phyloP scores from a whole-genome alignment of 2,888 invertebrate species.

The Seira musarum region DNA sequence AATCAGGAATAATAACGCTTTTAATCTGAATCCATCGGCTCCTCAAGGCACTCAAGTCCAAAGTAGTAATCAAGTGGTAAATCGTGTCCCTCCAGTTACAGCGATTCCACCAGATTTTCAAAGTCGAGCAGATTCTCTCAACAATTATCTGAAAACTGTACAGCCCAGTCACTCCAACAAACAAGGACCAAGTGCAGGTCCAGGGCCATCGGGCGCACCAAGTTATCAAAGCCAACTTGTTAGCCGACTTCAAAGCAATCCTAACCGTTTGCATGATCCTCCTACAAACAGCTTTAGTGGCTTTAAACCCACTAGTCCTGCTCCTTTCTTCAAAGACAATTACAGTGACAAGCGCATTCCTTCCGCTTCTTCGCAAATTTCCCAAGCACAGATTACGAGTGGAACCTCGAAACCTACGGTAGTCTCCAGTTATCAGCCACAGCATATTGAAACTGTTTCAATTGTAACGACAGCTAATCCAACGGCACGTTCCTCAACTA shows the following conservation, averaged over 20 bases:
- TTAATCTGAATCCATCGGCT: constrained; percentile 15
- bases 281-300: too few species aligned
- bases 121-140: constrained; percentile 44
- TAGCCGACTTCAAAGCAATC: constrained; percentile 43
- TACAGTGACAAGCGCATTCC: constrained; percentile 46
- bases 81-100: constrained; percentile 53
- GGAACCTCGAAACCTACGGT: constrained; percentile 47
- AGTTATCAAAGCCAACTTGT: constrained; percentile 56
- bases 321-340: constrained; percentile 30
- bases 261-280: constrained; percentile 43
- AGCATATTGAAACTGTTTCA: constrained; percentile 55
- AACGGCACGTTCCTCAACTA: constrained; percentile 37
- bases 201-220: constrained; percentile 2
- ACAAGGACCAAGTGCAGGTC: constrained; percentile 35
- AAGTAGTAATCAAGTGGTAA: constrained; percentile 58
- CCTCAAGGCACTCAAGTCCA: constrained; percentile 55
- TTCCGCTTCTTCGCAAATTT: constrained; percentile 44
- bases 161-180: too few species aligned
- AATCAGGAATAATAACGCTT: constrained; percentile 33
- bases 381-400: constrained; percentile 41
- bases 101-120: constrained; percentile 41
- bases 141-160: constrained; percentile 40
- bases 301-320: constrained; percentile 2
- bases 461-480: constrained; percentile 56
- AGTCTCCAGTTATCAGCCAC: constrained; percentile 40